Base-by-base conservation (phyloP, 2,888 invertebrate genomes). In the Euplexia lucipara region DNA sequence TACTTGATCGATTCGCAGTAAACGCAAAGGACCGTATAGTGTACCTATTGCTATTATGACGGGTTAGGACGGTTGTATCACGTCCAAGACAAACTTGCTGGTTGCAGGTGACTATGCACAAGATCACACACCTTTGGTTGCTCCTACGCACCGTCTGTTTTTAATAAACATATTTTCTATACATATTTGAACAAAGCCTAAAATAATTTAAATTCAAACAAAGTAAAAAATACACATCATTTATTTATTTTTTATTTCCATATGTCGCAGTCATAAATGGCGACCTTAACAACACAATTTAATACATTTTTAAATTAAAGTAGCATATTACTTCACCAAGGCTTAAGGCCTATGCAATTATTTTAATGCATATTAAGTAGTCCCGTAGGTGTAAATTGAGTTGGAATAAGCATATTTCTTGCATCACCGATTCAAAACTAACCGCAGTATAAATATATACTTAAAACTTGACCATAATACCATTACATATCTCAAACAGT, bases 381-480 rank as follows among this genome's bases (percentile, higher is more conserved):
- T 41, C 53, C 18, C 9, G 78, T 70, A 48, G 66, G 62, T 60
- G 72, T 72, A 16, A 67, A 71, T 49, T 53, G 47, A 45, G 26
- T 60, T 59, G 3, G 34, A 0, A 14, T 49, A 39, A 2, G 41
- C 44, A 30, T 20, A 44, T 48, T 51, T 7, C 30, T 66, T 68
- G 44, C 65, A 52, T 58, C 58, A 70, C 26, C 16, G 22, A 30
- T 47, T 34, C 58, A 47, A 63, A 14, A 48, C 26, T 12, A 56
- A 78, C 63, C 72, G 59, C 72, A 66, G 53, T 69, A 63, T 67
- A 70, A 59, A 62, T 42, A 42, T 47, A 56, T 22, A 3, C 26
- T 5, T 26, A 42, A 37, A 54, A 60, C 12, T 72, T 32, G n/a
- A 22, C 35, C 44, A 26, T 45, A 63, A 41, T 54, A 49, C 32